phyloP scores from a whole-genome alignment of 2,888 invertebrate genomes.

The Aphodius granarius region DNA sequence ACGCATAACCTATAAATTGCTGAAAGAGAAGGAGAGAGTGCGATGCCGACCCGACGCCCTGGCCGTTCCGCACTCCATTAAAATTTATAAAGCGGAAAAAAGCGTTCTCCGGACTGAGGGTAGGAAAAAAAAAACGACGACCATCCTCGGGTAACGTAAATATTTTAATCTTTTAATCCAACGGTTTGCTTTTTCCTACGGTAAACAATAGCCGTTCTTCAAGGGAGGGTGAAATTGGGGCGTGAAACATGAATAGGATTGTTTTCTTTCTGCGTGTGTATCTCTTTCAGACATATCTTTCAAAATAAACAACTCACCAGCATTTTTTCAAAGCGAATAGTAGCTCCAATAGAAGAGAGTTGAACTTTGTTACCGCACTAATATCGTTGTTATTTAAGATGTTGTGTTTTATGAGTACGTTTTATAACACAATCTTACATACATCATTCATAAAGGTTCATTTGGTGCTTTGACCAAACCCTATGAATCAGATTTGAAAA shows the following conservation, averaged over 20 bases:
- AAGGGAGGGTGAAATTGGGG: background rate
- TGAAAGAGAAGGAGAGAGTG: background rate
- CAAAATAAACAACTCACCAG: background rate
- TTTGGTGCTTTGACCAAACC: too few relatives aligned
- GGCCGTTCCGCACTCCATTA: background rate
- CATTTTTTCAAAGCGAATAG: too few relatives aligned
- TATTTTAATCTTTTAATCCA: constrained; percentile 3
- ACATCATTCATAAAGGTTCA: too few relatives aligned
- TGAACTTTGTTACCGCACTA: too few relatives aligned
- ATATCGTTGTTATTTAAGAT: too few relatives aligned
- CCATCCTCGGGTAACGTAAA: background rate
- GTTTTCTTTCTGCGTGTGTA: background rate
- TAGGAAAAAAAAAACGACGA: background rate
- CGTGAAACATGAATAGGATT: background rate
- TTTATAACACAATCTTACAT: too few relatives aligned
- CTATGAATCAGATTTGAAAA: too few relatives aligned
- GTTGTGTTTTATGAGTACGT: too few relatives aligned
- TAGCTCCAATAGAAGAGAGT: too few relatives aligned
- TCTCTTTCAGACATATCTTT: background rate
- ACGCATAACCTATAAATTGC: constrained; percentile 11
- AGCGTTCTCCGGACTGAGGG: background rate
- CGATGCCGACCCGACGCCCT: background rate
- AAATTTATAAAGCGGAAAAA: constrained; percentile 14
- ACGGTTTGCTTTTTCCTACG: background rate
- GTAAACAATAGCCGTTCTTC: background rate